Evolutionary conservation across 1,140 invertebrate genomes (phyloP), one percentile per base, ranked within the genome.

Genomic region (Apis florea): DNA sequence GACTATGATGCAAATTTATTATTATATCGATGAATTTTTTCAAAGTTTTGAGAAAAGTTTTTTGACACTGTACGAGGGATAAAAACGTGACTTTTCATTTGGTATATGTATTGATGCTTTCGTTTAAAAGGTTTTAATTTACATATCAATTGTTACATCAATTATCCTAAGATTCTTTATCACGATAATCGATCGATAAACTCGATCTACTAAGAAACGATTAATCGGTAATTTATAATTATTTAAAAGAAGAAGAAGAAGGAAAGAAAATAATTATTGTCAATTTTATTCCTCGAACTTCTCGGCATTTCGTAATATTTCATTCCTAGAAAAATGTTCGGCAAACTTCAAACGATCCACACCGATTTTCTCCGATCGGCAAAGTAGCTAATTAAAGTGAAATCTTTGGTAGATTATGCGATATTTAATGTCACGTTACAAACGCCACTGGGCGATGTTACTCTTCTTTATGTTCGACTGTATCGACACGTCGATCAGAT

Each of bases 401-500:
- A 72, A 64, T 51, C 12, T 49, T 54, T 31, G 31, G 26, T 17
- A 13, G 66, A 11, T 10, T 31, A 54, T 63, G 21, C 15, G n/a
- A 49, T 40, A 13, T 80, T 56, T 24, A 26, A 51, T 64, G 26
- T 53, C 40, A 0, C 17, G 47, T 53, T 86, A 91, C n/a, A 87
- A 79, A 64, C 85, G 86, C 88, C 90, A 90, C 58, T 91, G 90
- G 6, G 90, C 88, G 56, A 89, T 90, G 49, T 90, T 89, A 66
- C 91, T 89, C 77, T 92, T 92, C 53, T 89, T 89, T 19, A 93
- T 90, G 83, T 95, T 96, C 0, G 95, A 92, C 26, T 94, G 93
- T 88, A 97, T 95, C 13, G 96, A 95, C 8, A 96, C 92, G 77
- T 96, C 95, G 26, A 97, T 95, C 15, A 97, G 93, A 91, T 97